Base-by-base conservation (phyloP, 2,113 vertebrate genomes). In the Fukomys damarensis region DNA sequence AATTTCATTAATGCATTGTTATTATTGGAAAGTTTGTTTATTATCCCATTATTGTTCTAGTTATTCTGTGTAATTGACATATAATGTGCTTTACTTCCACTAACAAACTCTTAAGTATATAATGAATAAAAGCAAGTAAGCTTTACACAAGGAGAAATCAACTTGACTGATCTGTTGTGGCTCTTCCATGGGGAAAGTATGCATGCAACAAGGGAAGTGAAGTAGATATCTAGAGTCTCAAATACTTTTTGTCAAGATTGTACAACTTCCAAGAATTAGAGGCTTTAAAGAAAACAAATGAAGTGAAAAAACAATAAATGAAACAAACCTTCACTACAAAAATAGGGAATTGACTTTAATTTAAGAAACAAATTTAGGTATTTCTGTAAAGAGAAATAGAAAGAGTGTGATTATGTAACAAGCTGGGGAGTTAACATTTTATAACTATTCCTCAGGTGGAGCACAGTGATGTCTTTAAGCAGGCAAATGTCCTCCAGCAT, bases 351-450 rank as follows among this genome's bases (percentile, higher is more conserved):
- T 96, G 12, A 5, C 16, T 92, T 84, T 41, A 49, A 63, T 81
- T 87, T 80, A 87, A 30, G 49, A 85, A 92, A 84, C 16, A 92
- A 61, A 83, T 49, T 49, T 74, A 66, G 8, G 13, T 41, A 77
- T 95, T 96, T 94, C 35, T 82, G 70, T 84, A 91, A 70, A 80
- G 5, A 93, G 32, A 96, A 79, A 79, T 30, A 72, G 3, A 83
- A 82, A 66, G 16, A 80, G 4, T 68, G 13, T 22, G 4, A 10
- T 93, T 86, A 26, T 6, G 84, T 70, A 32, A 52, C 30, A 9
- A 72, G 41, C 14, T 80, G 0, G 3, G n/a, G 63, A 63, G 84
- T 93, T 89, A 74, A 80, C 1, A 68, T 83, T 92, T 93, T 93
- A 59, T 14, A 87, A 81, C 90, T 85, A 17, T 74, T 90, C 30